Conservation (phyloP, 1,140 invertebrate genomes). For the Hylaeus volcanicus region DNA sequence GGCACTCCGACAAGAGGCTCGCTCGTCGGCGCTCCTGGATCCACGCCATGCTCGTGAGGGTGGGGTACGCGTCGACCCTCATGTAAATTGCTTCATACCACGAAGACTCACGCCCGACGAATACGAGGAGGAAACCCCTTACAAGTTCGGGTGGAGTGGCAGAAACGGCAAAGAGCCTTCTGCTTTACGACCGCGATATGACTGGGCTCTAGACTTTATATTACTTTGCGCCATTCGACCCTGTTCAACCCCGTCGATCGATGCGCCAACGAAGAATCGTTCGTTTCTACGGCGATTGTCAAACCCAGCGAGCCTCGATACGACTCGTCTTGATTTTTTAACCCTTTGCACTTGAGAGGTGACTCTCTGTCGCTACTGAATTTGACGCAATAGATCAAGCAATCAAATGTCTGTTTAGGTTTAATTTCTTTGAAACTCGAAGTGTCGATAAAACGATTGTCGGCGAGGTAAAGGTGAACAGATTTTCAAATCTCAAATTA, state of each 20-base stretch:
- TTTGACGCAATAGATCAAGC: too few relatives aligned
- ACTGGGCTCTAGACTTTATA: slow-evolving; percentile 71
- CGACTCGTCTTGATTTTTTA: too few relatives aligned
- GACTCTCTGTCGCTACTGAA: too few relatives aligned
- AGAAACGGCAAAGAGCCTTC: slow-evolving; percentile 65
- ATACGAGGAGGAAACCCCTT: slow-evolving; percentile 65
- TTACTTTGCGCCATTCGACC: slow-evolving; percentile 70
- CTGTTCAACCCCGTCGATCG: slow-evolving; percentile 53
- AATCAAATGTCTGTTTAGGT: too few relatives aligned
- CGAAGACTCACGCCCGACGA: slow-evolving; percentile 49
- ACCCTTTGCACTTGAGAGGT: too few relatives aligned
- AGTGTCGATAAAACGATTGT: too few relatives aligned
- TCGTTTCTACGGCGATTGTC: slow-evolving; percentile 13
- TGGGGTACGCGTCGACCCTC: slow-evolving; percentile 59
- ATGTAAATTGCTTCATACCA: slow-evolving; percentile 73
- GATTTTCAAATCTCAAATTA: too few relatives aligned
- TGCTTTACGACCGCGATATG: slow-evolving; percentile 73
- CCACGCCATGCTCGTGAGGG: slow-evolving; percentile 28
- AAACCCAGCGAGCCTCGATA: too few relatives aligned
- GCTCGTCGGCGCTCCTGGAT: slow-evolving; percentile 27
- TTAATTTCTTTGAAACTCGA: too few relatives aligned
- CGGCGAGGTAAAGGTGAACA: too few relatives aligned
- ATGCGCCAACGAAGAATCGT: slow-evolving; percentile 25
- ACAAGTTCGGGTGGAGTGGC: slow-evolving; percentile 36
- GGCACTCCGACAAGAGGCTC: slow-evolving; percentile 31